Percentiles rank a stretch among this genome's conserved stretches.
phyloP scores from a whole-genome alignment of 2,888 invertebrate genomes.

The Mythimna impura region DNA sequence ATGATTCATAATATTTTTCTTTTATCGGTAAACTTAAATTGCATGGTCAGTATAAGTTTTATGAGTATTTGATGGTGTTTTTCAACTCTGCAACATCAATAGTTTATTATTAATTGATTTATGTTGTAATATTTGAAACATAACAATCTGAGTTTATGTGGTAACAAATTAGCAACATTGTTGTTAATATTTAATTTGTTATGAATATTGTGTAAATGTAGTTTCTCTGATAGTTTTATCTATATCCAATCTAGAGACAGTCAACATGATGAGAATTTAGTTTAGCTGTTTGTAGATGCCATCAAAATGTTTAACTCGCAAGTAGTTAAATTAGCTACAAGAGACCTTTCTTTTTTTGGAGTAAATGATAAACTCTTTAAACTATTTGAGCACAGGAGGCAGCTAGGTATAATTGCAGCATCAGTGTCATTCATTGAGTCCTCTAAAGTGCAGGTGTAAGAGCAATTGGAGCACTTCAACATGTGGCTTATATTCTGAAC shows the following conservation, averaged over 20 bases:
- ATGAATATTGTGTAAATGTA: constrained; percentile 12
- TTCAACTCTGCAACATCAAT: constrained; percentile 18
- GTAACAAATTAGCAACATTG: constrained; percentile 26
- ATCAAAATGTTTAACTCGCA: background rate
- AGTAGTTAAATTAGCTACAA: background rate
- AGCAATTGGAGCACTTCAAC: too few relatives aligned
- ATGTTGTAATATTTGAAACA: constrained; percentile 15
- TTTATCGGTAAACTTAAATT: constrained; percentile 43
- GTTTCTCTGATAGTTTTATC: background rate
- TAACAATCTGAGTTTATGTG: constrained; percentile 9
- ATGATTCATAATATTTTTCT: constrained; percentile 45
- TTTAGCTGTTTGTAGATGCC: background rate
- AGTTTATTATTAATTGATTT: constrained; percentile 4
- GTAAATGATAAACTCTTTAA: too few relatives aligned
- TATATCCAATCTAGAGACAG: background rate
- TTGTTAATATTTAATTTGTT: constrained; percentile 8
- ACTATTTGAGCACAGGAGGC: too few relatives aligned
- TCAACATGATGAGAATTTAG: background rate
- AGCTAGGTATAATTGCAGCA: too few relatives aligned
- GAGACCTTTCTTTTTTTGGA: background rate
- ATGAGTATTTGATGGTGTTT: constrained; percentile 35
- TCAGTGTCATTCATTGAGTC: too few relatives aligned
- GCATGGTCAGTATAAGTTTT: constrained; percentile 24
- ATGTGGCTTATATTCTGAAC: too few relatives aligned
- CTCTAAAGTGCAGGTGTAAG: too few relatives aligned